Conservation (phyloP, 1,140 invertebrate genomes). For the Drosophila baimaii region DNA sequence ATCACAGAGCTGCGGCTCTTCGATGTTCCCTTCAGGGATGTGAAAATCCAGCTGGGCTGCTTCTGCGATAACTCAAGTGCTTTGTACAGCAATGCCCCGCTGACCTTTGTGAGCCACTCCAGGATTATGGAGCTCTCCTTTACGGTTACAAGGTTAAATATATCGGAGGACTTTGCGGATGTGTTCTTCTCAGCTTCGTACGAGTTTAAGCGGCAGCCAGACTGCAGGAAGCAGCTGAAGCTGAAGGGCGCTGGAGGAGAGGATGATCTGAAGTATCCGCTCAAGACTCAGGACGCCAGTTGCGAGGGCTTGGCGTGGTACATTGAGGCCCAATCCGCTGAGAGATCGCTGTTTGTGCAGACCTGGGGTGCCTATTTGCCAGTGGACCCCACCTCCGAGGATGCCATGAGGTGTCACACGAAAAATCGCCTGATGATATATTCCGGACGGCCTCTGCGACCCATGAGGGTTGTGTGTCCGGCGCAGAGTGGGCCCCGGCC, state of each 20-base stretch:
- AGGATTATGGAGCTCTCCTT: conserved; percentile 88
- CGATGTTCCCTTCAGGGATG: conserved; percentile 88
- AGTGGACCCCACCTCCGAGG: conserved; percentile 85
- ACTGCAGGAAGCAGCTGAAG: conserved; percentile 88
- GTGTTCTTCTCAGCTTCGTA: conserved; percentile 89
- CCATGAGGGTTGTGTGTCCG: conserved; percentile 91
- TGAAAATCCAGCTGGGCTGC: conserved; percentile 87
- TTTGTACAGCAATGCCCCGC: conserved; percentile 84
- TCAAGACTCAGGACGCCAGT: conserved; percentile 87
- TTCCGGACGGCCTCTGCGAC: conserved; percentile 87
- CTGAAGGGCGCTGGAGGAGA: conserved; percentile 87
- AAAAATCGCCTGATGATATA: conserved; percentile 87
- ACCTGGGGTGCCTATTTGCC: conserved; percentile 89
- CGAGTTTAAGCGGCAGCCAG: conserved; percentile 87
- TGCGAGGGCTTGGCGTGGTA: conserved; percentile 91
- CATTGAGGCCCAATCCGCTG: conserved; percentile 88
- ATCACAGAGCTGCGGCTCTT: conserved; percentile 87
- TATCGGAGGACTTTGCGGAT: conserved; percentile 89
- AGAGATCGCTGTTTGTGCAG: conserved; percentile 89
- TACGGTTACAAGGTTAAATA: conserved; percentile 87
- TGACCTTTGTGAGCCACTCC: conserved; percentile 88
- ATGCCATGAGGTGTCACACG: conserved; percentile 87
- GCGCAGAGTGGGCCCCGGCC: conserved; percentile 88
- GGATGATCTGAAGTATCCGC: conserved; percentile 86
- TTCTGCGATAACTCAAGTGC: conserved; percentile 88